Percentiles rank a stretch among this genome's conserved stretches.
These are phyloP conservation scores for Myoxocephalus aenaeus DNA, from an alignment of 2,797 vertebrate species.

Conservation along the genomic window DNA sequence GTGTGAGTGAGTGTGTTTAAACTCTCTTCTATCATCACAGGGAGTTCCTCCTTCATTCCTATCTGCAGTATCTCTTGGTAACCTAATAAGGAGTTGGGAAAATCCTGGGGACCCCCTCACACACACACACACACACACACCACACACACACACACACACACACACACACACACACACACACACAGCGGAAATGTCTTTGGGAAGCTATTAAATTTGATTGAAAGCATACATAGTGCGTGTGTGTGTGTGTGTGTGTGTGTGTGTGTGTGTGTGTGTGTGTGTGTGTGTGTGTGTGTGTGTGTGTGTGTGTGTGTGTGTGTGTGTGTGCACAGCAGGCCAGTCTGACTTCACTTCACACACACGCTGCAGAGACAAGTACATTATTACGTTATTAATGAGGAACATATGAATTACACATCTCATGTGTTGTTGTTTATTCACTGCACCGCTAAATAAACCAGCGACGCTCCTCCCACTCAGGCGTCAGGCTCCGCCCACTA, in stretches of 20 bases:
- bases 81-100: conserved; percentile 77
- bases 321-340: too few species aligned
- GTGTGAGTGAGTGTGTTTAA: conserved; percentile 24
- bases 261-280: conserved; percentile 30
- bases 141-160: conserved; percentile 29
- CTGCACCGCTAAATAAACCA: too few species aligned
- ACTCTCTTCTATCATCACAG: conserved; percentile 52
- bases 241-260: conserved; percentile 26
- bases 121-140: conserved; percentile 29
- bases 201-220: conserved; percentile 54
- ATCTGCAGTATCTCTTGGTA: conserved; percentile 58
- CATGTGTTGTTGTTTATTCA: too few species aligned
- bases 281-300: conserved; percentile 18
- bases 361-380: too few species aligned
- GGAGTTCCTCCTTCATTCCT: conserved; percentile 61
- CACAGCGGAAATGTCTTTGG: conserved; percentile 43
- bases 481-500: too few species aligned
- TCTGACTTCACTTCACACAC: too few species aligned
- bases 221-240: conserved; percentile 31
- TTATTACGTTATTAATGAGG: too few species aligned
- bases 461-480: too few species aligned
- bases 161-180: conserved; percentile 27
- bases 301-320: conserved; percentile 5
- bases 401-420: too few species aligned
- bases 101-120: conserved; percentile 70